Percentiles rank a stretch among this genome's conserved stretches.
Conservation (phyloP, 1,140 invertebrate species). For the Drosophila nigrodunni region DNA sequence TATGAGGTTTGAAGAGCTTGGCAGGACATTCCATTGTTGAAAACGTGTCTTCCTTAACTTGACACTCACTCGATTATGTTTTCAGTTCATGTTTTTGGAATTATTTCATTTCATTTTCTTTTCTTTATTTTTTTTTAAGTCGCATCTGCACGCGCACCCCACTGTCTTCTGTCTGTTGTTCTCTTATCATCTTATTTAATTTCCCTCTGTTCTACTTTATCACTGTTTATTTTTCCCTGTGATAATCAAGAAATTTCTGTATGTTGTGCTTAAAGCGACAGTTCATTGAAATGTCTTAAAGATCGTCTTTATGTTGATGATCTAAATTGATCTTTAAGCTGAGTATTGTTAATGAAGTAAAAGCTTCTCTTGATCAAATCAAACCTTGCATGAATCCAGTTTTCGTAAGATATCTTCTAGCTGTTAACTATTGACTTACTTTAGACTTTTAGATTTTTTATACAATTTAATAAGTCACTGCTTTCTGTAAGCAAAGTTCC, state of each 20-base stretch:
- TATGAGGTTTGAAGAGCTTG: slow-evolving; percentile 28
- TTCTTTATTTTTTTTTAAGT: slow-evolving; percentile 63
- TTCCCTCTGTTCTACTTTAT: slow-evolving; percentile 47
- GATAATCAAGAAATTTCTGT: not conserved
- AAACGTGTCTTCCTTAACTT: slow-evolving; percentile 67
- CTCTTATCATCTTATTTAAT: slow-evolving; percentile 7
- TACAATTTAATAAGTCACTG: too few species aligned
- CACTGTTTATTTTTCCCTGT: slow-evolving; percentile 59
- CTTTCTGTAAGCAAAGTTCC: too few species aligned
- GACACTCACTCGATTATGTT: slow-evolving; percentile 80
- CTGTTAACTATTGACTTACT: too few species aligned
- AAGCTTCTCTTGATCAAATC: too few species aligned
- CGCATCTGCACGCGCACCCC: slow-evolving; percentile 27
- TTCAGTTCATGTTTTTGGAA: slow-evolving; percentile 82
- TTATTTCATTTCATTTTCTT: slow-evolving; percentile 78
- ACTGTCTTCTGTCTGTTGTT: slow-evolving; percentile 14
- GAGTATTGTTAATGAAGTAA: too few species aligned
- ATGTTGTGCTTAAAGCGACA: not conserved
- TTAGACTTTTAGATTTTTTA: too few species aligned
- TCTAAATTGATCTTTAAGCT: too few species aligned
- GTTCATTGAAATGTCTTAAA: not conserved
- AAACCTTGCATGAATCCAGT: too few species aligned
- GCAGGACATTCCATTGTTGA: slow-evolving; percentile 16
- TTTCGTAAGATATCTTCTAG: too few species aligned
- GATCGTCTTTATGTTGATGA: too few species aligned